Base-by-base conservation (phyloP, 2,113 vertebrate genomes). In the Corythoichthys intestinalis region DNA sequence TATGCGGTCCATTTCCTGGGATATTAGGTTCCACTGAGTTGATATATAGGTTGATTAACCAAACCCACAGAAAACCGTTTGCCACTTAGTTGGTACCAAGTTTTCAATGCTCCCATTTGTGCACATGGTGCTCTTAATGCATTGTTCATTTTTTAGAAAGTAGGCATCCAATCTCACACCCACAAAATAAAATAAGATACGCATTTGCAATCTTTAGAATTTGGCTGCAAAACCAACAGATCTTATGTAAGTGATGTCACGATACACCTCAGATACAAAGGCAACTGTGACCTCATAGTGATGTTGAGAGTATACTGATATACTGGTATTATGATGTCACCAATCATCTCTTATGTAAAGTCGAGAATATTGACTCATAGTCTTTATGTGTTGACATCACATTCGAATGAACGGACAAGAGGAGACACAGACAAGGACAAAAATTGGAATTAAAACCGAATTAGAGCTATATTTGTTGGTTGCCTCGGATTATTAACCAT, bases 271-370 rank as follows among this genome's bases (percentile, higher is more conserved):
- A 46, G 44, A 34, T 13, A 63, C 61, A 63, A 63, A 63, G 61
- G n/a, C 41, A 15, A 14, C 44, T 63, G 12, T 63, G 61, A 63
- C 41, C 3, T 63, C 20, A 63, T 34, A 7, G n/a, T 34, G 41
- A 63, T 46, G 61, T 63, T 28, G 61, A 14, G 44, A 0, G 41
- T 28, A 20, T 34, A 4, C 61, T 47, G 41, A 47, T 28, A 20
- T 34, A 4, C 61, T 47, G 41, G 34, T 28, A 14, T 8, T 47
- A 20, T 63, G 61, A 63, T 63, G 44, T 63, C 61, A 15, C 4
- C n/a, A n/a, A 47, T 47, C n/a, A 9, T 15, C 61, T 63, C 20
- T 63, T 47, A 47, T 41, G n/a, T 41, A 61, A 61, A n/a, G 59
- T 41, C 6, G n/a, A 3, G 0, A 2, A 4, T 47, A n/a, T 46